Base-by-base conservation (phyloP, 2,113 vertebrate species). In the Nothoprocta pentlandii region DNA sequence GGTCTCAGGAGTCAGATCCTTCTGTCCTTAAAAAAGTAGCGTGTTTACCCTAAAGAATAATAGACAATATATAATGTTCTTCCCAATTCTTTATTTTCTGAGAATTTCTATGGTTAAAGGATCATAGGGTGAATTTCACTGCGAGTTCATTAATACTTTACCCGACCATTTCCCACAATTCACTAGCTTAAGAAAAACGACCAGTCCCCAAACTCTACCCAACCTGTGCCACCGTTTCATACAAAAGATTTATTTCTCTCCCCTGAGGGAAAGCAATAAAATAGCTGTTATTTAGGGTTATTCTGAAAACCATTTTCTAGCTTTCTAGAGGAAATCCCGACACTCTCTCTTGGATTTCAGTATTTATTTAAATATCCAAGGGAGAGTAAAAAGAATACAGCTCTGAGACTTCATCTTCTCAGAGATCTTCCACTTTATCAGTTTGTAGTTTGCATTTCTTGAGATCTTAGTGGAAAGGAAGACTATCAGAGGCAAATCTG, bases 401-500 rank as follows among this genome's bases (percentile, higher is more conserved):
- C 12, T 56, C 42, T 66, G 66, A 79, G 34, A 85, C 0, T 0
- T 14, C 16, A 25, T 41, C 46, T 17, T 36, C 74, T 74, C 34
- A 36, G 39, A 62, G 44, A 17, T 34, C 32, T 82, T 66, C 36
- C 30, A 26, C 41, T 8, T 8, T 12, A 12, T 51, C 76, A 41
- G 23, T 28, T 21, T 71, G 88, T 64, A 81, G 2, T 19, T 89
- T 93, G 42, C 32, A 42, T 41, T 91, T 93, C 91, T 85, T 88
- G 7, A 93, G 81, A 56, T 69, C 32, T 26, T 8, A 4, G 3
- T 41, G 32, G 30, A 86, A 83, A 56, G 22, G 85, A 16, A 90
- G 34, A 93, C 21, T 93, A 75, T 80, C 46, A 75, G 85, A 95
- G 76, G 28, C 80, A 83, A 87, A 90, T 91, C 49, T 73, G 64